phyloP scores from a whole-genome alignment of 2,113 vertebrate genomes.

The Alethe castanea region DNA sequence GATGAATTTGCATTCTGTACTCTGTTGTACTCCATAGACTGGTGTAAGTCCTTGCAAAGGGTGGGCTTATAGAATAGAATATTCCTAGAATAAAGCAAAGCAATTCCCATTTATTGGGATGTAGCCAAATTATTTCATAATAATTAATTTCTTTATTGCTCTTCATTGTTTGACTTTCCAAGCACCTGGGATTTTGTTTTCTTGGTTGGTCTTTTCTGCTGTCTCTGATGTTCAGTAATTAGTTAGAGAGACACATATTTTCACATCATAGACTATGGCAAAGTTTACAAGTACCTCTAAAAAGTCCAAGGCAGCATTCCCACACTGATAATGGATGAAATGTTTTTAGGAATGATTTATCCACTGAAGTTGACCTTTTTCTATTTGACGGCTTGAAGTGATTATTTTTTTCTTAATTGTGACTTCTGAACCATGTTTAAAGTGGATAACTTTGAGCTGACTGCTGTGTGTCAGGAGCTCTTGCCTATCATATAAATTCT shows the following conservation, averaged over 20 bases:
- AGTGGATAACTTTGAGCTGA: background rate
- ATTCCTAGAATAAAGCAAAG: background rate
- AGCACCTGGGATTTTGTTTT: background rate
- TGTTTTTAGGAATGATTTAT: background rate
- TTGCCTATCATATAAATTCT: background rate
- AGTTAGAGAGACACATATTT: background rate
- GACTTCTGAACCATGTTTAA: background rate
- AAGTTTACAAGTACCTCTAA: background rate
- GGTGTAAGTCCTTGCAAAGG: fast-evolving
- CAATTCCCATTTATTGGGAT: fast-evolving
- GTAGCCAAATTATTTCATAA: background rate
- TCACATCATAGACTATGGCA: background rate
- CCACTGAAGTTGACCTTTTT: background rate
- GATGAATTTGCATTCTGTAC: background rate
- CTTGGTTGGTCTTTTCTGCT: background rate
- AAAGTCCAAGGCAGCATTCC: background rate
- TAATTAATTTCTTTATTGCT: background rate
- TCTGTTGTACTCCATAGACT: background rate
- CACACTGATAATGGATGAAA: background rate
- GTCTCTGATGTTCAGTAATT: background rate
- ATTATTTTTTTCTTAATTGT: background rate
- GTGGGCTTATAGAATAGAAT: background rate
- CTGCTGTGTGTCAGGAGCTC: background rate
- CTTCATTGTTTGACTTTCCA: background rate
- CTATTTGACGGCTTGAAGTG: background rate